A percentile compares a stretch with the other conserved stretches of the same genome.
These are phyloP conservation scores for Sussaba pulchella DNA, from an alignment of 2,888 invertebrate genomes.

Conservation along the genomic window DNA sequence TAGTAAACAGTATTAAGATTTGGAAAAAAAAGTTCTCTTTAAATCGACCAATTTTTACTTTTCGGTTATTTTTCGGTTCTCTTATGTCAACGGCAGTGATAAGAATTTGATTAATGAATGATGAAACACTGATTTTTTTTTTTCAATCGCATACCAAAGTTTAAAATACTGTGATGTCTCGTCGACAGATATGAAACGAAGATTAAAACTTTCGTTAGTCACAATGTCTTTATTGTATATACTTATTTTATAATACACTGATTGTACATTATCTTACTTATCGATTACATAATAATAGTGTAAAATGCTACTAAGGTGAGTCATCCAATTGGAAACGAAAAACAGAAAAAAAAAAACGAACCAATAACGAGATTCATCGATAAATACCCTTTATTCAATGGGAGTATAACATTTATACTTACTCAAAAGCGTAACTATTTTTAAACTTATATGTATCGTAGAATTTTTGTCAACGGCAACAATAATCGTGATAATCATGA, in stretches of 20 bases:
- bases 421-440: conserved; percentile 82
- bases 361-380: conserved; percentile 77
- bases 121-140: too few relatives aligned
- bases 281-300: conserved; percentile 47
- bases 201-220: conserved; percentile 13
- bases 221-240: conserved; percentile 53
- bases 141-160: too few relatives aligned
- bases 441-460: conserved; percentile 82
- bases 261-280: conserved; percentile 55
- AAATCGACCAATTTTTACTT: too few relatives aligned
- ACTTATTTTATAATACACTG: conserved; percentile 61
- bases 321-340: background rate
- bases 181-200: background rate
- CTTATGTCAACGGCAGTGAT: too few relatives aligned
- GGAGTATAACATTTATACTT: conserved; percentile 83
- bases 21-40: too few relatives aligned
- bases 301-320: conserved; percentile 59
- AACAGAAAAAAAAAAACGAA: conserved; percentile 10
- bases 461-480: conserved; percentile 82
- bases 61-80: too few relatives aligned
- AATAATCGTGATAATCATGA: conserved; percentile 74
- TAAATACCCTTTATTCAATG: conserved; percentile 84
- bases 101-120: too few relatives aligned
- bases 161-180: too few relatives aligned
- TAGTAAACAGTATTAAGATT: too few relatives aligned